phyloP scores from a whole-genome alignment of 2,113 vertebrate genomes.

The Ceuthmochares aereus region DNA sequence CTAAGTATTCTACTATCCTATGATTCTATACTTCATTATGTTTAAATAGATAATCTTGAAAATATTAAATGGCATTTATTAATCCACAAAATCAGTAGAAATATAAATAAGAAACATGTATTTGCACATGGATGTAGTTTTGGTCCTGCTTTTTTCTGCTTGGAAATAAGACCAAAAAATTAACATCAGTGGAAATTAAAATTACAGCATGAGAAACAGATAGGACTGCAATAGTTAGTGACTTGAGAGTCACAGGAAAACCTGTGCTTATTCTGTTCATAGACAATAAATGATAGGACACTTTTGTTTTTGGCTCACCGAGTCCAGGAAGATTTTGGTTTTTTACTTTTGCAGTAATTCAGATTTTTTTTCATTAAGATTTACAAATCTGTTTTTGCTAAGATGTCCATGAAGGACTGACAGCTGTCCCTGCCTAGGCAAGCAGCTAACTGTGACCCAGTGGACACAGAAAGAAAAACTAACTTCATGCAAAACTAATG shows the following conservation, averaged over 20 bases:
- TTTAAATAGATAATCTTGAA: neutral
- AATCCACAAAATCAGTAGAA: neutral
- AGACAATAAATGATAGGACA: neutral
- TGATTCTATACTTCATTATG: neutral
- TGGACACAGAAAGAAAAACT: neutral
- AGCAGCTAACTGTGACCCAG: neutral
- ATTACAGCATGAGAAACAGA: neutral
- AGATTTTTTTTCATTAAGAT: neutral
- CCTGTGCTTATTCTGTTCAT: neutral
- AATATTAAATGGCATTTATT: neutral
- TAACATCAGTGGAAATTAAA: neutral
- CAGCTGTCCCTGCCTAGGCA: neutral
- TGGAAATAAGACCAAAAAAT: neutral
- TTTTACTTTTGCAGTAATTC: neutral
- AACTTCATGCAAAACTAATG: neutral
- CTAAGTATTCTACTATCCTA: too few relatives aligned
- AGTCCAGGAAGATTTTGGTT: neutral
- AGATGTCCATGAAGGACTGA: neutral
- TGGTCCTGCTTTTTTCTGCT: neutral
- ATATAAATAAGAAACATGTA: neutral
- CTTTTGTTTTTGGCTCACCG: neutral
- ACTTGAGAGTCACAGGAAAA: neutral
- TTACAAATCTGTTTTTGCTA: neutral
- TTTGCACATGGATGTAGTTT: neutral
- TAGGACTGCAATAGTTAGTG: neutral